A percentile compares a stretch with the other conserved stretches of the same genome.
phyloP scores from a whole-genome alignment of 2,888 invertebrate genomes.

The Caradrina kadenii region DNA sequence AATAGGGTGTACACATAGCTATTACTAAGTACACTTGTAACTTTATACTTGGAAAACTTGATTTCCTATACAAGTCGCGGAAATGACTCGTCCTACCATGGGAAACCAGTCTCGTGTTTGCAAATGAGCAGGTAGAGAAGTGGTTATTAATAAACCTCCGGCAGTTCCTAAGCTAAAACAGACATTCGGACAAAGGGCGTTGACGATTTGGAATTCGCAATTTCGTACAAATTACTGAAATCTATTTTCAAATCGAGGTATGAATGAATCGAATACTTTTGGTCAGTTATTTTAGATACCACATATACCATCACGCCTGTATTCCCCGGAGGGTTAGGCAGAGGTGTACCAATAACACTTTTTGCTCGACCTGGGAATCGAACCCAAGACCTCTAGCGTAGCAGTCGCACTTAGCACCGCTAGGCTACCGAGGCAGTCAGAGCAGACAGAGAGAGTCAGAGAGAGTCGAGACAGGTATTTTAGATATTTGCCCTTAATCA shows the following conservation, averaged over 20 bases:
- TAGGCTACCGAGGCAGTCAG: no score
- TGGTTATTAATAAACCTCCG: conserved; percentile 18
- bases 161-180: not conserved
- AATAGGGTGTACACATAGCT: conserved; percentile 2
- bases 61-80: conserved; percentile 27
- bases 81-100: conserved; percentile 44
- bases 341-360: no score
- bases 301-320: no score
- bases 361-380: no score
- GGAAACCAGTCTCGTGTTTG: conserved; percentile 31
- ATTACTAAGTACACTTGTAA: conserved; percentile 12
- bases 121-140: conserved; percentile 17
- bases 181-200: not conserved
- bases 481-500: not conserved
- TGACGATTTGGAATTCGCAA: not conserved
- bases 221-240: not conserved
- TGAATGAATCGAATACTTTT: no score
- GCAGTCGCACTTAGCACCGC: no score
- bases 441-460: no score
- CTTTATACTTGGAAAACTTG: conserved; percentile 38
- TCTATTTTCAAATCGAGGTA: no score
- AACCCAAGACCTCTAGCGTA: no score
- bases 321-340: no score
- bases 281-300: no score
- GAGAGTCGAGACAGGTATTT: no score